Conservation (phyloP, 1,140 invertebrate species). For the Lethocerus indicus region DNA sequence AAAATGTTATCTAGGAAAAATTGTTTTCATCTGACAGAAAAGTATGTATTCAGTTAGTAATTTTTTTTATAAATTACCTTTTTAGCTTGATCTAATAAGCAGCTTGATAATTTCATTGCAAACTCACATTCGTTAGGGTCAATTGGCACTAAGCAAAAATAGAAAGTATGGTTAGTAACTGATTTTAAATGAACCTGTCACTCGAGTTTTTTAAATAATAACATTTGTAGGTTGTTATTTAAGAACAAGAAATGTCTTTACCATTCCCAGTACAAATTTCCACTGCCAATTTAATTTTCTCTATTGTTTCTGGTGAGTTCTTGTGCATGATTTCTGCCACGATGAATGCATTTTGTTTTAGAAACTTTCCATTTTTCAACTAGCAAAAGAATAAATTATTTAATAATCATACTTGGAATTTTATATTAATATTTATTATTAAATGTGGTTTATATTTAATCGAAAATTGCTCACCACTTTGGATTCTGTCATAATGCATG, state of each 20-base stretch:
- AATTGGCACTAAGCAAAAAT: background rate
- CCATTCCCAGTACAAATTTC: slow-evolving; percentile 4
- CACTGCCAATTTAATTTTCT: slow-evolving; percentile 6
- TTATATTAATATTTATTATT: no score
- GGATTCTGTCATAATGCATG: no score
- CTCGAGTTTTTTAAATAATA: background rate
- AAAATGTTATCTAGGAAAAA: background rate
- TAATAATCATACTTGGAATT: background rate
- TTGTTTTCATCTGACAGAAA: background rate
- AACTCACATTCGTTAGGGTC: slow-evolving; percentile 7
- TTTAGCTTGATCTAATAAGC: background rate
- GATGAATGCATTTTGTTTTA: slow-evolving; percentile 7
- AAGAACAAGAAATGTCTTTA: background rate
- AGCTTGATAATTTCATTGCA: slow-evolving; percentile 3
- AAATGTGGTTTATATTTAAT: no score
- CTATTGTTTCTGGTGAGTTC: slow-evolving; percentile 5
- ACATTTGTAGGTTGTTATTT: no score
- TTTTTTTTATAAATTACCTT: background rate
- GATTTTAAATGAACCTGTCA: background rate
- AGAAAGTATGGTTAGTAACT: background rate
- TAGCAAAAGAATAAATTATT: slow-evolving; percentile 1
- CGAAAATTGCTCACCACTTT: no score
- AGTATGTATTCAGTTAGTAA: background rate
- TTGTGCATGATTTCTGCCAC: slow-evolving; percentile 12
- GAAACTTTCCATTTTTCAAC: slow-evolving; percentile 9